Percentiles rank a stretch among this genome's conserved stretches.
Evolutionary conservation across 2,113 vertebrate genomes (phyloP).

Genomic region (Brachyhypopomus gauderio): DNA sequence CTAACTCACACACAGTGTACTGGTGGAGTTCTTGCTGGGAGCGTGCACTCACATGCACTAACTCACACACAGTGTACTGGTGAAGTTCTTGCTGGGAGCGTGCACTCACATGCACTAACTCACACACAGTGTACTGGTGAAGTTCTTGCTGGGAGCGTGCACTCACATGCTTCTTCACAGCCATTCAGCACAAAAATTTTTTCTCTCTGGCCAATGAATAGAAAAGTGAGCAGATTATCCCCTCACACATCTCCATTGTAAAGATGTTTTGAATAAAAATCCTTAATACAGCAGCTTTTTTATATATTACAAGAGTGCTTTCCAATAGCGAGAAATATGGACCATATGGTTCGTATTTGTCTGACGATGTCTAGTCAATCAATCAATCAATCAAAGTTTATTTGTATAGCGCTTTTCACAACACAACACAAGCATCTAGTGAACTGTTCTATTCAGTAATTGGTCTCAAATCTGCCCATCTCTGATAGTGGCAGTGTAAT

Average conservation of each 20-base stretch:
- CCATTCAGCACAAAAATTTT: neutral
- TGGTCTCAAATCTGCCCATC: constrained; percentile 52
- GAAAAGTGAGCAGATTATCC: constrained; percentile 18
- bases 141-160: too few relatives aligned
- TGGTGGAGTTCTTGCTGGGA: neutral
- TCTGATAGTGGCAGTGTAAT: constrained; percentile 44
- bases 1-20: neutral
- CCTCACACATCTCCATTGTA: constrained; percentile 32
- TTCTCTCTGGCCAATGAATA: constrained; percentile 33
- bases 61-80: neutral
- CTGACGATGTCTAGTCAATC: constrained; percentile 38
- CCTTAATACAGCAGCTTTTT: constrained; percentile 23
- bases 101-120: neutral
- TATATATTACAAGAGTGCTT: constrained; percentile 32
- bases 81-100: neutral
- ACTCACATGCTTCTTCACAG: neutral
- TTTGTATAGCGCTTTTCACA: too few relatives aligned
- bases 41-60: neutral
- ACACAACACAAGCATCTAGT: too few relatives aligned
- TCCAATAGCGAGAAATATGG: constrained; percentile 36
- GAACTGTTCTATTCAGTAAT: constrained; percentile 42
- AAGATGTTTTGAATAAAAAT: constrained; percentile 35
- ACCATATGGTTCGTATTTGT: constrained; percentile 34
- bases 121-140: neutral
- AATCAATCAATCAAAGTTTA: too few relatives aligned